phyloP scores from a whole-genome alignment of 2,113 vertebrate genomes.

The Madoqua kirkii region DNA sequence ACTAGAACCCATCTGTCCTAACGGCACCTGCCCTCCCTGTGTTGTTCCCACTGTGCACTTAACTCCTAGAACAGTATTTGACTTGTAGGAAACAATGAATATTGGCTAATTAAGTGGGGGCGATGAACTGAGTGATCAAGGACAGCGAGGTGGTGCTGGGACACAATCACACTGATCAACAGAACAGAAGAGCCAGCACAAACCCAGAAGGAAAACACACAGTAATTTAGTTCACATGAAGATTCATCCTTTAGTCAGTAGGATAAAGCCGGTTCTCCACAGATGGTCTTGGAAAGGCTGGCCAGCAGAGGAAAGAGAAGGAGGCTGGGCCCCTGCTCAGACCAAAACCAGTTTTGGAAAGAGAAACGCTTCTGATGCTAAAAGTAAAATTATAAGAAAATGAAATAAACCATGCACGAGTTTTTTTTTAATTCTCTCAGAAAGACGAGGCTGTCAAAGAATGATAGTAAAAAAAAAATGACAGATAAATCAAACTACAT shows the following conservation, averaged over 20 bases:
- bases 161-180: accelerated
- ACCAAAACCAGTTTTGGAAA: background rate
- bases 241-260: accelerated
- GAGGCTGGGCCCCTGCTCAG: background rate
- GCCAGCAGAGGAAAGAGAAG: background rate
- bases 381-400: background rate
- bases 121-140: background rate
- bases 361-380: background rate
- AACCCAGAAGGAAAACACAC: background rate
- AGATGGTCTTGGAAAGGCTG: background rate
- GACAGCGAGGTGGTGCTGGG: background rate
- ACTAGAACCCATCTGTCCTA: accelerated
- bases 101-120: background rate
- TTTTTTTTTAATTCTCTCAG: background rate
- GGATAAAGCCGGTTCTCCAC: background rate
- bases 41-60: accelerated
- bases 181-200: background rate
- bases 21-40: accelerated
- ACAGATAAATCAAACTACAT: background rate
- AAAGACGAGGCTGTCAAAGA: background rate
- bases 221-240: accelerated
- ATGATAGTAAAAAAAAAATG: background rate
- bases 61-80: background rate
- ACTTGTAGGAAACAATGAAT: background rate
- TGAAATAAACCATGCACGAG: background rate